Evolutionary conservation across 2,888 invertebrate genomes (phyloP).

Genomic region (Slavum lentiscoides): DNA sequence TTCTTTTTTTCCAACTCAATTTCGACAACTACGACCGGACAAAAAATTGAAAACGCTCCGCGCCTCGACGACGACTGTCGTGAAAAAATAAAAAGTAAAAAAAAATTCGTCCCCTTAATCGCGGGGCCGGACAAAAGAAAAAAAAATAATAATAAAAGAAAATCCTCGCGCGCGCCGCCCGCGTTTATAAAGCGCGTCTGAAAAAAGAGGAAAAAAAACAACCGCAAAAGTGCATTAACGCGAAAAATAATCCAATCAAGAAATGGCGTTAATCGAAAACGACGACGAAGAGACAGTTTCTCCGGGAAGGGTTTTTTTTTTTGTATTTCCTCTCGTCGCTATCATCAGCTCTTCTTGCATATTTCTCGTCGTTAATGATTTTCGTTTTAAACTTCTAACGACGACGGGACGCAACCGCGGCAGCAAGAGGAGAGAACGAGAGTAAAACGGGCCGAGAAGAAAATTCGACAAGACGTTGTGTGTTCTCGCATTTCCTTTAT

Average conservation of each 20-base stretch:
- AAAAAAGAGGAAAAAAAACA: background rate
- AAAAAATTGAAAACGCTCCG: too few relatives aligned
- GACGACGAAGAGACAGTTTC: slow-evolving; percentile 32
- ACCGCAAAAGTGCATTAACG: slow-evolving; percentile 47
- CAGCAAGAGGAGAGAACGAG: background rate
- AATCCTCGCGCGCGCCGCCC: too few relatives aligned
- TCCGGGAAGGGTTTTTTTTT: background rate
- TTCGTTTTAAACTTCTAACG: slow-evolving; percentile 44
- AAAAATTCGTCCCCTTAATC: slow-evolving; percentile 6
- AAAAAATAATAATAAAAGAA: background rate
- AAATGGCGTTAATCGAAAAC: slow-evolving; percentile 47
- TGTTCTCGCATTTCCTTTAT: slow-evolving; percentile 50
- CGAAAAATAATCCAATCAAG: slow-evolving; percentile 52
- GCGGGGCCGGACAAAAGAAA: slow-evolving; percentile 3
- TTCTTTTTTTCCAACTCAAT: too few relatives aligned
- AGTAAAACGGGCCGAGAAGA: slow-evolving; percentile 29
- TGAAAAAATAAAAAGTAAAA: background rate
- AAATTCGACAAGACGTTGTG: slow-evolving; percentile 45
- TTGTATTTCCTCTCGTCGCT: too few relatives aligned
- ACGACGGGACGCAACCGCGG: background rate
- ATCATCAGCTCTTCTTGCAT: slow-evolving; percentile 7
- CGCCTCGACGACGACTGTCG: background rate
- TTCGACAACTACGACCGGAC: too few relatives aligned
- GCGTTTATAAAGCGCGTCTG: too few relatives aligned
- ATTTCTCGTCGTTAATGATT: slow-evolving; percentile 33